A percentile compares a stretch with the other conserved stretches of the same genome.
These are phyloP conservation scores for Spodoptera exigua DNA, from an alignment of 2,888 invertebrate genomes.

Conservation along the genomic window DNA sequence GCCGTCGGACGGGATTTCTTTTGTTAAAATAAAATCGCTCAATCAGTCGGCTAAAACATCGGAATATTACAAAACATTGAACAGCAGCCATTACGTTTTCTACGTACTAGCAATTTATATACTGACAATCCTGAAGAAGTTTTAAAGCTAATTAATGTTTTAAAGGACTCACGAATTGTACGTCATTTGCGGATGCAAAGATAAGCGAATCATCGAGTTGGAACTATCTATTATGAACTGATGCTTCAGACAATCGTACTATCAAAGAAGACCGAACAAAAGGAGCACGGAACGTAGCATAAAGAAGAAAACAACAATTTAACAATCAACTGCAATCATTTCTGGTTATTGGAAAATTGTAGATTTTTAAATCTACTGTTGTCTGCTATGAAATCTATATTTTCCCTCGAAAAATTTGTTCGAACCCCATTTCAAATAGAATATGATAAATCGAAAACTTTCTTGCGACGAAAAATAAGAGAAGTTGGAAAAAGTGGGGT, in stretches of 20 bases:
- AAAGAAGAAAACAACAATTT: constrained; percentile 3
- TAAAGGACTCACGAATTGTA: no score
- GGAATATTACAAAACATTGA: constrained; percentile 22
- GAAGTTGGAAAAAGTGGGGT: constrained; percentile 70
- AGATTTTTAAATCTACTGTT: constrained; percentile 34
- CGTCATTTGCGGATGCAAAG: no score
- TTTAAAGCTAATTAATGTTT: no score
- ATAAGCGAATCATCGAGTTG: no score
- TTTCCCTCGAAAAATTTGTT: constrained; percentile 65
- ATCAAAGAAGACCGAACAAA: not conserved
- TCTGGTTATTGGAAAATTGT: constrained; percentile 16
- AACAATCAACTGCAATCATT: constrained; percentile 7
- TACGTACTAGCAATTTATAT: no score
- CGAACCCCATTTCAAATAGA: constrained; percentile 67
- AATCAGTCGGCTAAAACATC: constrained; percentile 57
- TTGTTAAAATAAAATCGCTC: constrained; percentile 68
- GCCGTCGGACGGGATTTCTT: constrained; percentile 65
- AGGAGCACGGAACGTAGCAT: not conserved
- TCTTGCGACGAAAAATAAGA: constrained; percentile 64
- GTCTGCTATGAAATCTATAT: constrained; percentile 45
- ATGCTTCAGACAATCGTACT: no score
- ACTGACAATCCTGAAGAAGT: no score
- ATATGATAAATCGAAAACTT: constrained; percentile 78
- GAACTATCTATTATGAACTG: no score
- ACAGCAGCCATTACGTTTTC: not conserved